Percentiles rank a stretch among this genome's conserved stretches.
Conservation (phyloP, 1,140 invertebrate species). For the Antheraea pernyi region DNA sequence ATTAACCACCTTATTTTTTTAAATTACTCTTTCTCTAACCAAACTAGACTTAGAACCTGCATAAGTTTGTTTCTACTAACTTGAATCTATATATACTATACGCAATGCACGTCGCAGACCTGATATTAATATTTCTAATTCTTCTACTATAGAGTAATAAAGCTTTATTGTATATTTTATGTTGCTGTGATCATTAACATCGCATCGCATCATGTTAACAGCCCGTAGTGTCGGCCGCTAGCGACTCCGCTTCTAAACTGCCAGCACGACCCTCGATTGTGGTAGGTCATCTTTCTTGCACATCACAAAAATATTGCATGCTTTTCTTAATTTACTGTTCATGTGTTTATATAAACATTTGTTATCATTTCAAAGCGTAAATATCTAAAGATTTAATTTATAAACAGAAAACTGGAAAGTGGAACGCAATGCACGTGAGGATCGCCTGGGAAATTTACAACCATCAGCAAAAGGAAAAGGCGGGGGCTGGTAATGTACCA, state of each 20-base stretch:
- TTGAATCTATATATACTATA: not conserved
- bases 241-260: slow-evolving; percentile 71
- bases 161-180: slow-evolving; percentile 28
- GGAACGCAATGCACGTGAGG: slow-evolving; percentile 98
- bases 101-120: not conserved
- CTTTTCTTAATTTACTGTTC: slow-evolving; percentile 28
- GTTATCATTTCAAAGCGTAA: not conserved
- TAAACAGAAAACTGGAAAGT: slow-evolving; percentile 95
- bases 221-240: slow-evolving; percentile 75
- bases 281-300: slow-evolving; percentile 67
- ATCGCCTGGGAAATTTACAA: slow-evolving; percentile 99
- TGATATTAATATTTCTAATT: not conserved
- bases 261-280: slow-evolving; percentile 60
- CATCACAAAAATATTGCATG: slow-evolving; percentile 58
- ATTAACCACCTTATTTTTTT: not conserved
- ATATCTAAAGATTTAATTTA: not conserved
- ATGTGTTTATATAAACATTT: too few relatives aligned
- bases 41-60: not conserved
- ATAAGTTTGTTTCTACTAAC: not conserved
- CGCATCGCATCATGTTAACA: slow-evolving; percentile 74
- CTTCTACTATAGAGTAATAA: slow-evolving; percentile 13
- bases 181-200: slow-evolving; percentile 69
- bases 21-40: not conserved
- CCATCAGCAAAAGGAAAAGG: slow-evolving; percentile 85
- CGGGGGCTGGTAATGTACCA: slow-evolving; percentile 42